Conservation (phyloP, 1,140 invertebrate genomes). For the Drosophila pallidifrons region DNA sequence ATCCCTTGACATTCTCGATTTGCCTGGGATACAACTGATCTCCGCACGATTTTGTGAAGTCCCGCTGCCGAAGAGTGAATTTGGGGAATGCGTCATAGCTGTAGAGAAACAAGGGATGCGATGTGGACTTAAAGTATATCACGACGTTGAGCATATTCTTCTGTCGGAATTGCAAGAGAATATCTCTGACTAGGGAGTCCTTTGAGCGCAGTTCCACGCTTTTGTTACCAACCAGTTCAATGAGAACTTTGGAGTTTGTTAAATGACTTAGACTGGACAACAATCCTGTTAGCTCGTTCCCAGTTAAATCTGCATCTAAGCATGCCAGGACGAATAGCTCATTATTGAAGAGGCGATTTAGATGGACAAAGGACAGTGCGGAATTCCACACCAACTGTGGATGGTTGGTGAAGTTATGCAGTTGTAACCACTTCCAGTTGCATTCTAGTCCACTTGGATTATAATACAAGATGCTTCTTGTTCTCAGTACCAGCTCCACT, state of each 20-base stretch:
- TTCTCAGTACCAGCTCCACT: slow-evolving; percentile 24
- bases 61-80: slow-evolving; percentile 31
- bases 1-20: slow-evolving; percentile 31
- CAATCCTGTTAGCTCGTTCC: slow-evolving; percentile 9
- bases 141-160: slow-evolving; percentile 51
- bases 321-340: slow-evolving; percentile 57
- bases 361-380: not conserved
- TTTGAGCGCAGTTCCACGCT: not conserved
- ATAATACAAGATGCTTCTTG: slow-evolving; percentile 57
- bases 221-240: slow-evolving; percentile 34
- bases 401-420: slow-evolving; percentile 13
- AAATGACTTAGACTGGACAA: slow-evolving; percentile 27
- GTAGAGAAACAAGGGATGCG: slow-evolving; percentile 21
- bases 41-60: not conserved
- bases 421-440: slow-evolving; percentile 33
- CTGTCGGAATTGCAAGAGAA: slow-evolving; percentile 38
- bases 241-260: slow-evolving; percentile 25
- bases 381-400: slow-evolving; percentile 54
- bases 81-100: slow-evolving; percentile 52
- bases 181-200: slow-evolving; percentile 23
- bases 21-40: slow-evolving; percentile 34
- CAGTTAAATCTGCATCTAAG: slow-evolving; percentile 5
- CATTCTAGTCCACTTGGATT: slow-evolving; percentile 43
- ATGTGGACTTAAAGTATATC: slow-evolving; percentile 33
- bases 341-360: slow-evolving; percentile 32